phyloP scores from a whole-genome alignment of 92 coral and sea anemone genomes.

The Parazoanthus swiftii region DNA sequence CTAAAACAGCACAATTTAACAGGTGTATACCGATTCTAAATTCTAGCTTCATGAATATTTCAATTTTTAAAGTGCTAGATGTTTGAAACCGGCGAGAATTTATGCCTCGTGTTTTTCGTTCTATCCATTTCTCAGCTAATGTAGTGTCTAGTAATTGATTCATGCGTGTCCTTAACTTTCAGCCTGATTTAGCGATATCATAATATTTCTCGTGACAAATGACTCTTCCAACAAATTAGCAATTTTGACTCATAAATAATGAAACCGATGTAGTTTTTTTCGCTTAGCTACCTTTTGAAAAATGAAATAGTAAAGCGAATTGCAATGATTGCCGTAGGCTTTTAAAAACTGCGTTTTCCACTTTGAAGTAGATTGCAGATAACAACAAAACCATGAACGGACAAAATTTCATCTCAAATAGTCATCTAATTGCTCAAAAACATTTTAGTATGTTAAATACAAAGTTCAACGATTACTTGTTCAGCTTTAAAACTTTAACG shows the following conservation, averaged over 20 bases:
- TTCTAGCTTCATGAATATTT: background rate
- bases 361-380: too few relatives aligned
- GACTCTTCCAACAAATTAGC: background rate
- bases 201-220: constrained; percentile 20
- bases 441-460: too few relatives aligned
- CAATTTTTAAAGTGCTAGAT: background rate
- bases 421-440: background rate
- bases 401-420: too few relatives aligned
- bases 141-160: background rate
- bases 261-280: background rate
- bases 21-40: background rate
- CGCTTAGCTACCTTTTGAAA: constrained; percentile 7
- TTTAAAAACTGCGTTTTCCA: background rate
- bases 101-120: background rate
- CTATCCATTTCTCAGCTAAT: background rate
- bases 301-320: background rate
- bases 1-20: background rate
- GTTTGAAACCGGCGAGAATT: background rate
- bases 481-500: too few relatives aligned
- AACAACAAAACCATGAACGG: too few relatives aligned
- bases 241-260: constrained; percentile 21
- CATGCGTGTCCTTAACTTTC: background rate
- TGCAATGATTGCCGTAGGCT: constrained; percentile 29
- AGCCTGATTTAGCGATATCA: background rate
- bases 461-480: background rate